These are phyloP conservation scores for Ibycter americanus DNA, from an alignment of 2,797 vertebrate genomes.

Conservation along the genomic window DNA sequence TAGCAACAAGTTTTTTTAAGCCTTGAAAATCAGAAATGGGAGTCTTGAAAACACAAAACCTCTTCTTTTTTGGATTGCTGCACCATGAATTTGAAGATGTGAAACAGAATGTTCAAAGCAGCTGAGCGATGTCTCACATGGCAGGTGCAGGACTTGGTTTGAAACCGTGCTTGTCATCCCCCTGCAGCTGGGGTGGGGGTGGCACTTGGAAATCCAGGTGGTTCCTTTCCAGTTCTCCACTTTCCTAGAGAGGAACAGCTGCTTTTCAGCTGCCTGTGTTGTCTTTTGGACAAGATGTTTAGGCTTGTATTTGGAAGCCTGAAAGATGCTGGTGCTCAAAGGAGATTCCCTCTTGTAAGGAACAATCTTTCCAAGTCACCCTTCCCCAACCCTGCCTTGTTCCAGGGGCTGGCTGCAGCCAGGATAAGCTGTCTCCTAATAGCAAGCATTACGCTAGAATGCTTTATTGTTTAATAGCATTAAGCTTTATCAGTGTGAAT, in stretches of 20 bases:
- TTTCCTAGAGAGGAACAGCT: neutral
- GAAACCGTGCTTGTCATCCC: rapidly evolving
- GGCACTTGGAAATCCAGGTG: neutral
- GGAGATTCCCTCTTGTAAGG: neutral
- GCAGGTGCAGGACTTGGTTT: rapidly evolving
- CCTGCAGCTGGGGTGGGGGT: neutral
- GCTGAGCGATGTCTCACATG: rapidly evolving
- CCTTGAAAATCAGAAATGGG: neutral
- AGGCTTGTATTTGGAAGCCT: neutral
- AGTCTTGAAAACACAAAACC: neutral
- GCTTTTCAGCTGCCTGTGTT: neutral
- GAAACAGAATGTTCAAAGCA: neutral
- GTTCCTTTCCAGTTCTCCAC: neutral
- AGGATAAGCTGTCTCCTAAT: neutral
- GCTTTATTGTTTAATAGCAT: slow-evolving; percentile 1
- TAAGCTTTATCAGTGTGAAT: neutral
- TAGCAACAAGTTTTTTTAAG: neutral
- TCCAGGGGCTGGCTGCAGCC: neutral
- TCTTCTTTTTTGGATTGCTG: neutral
- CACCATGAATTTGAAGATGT: neutral
- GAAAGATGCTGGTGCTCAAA: neutral
- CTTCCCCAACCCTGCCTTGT: rapidly evolving
- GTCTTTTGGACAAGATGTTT: neutral
- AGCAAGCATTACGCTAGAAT: neutral
- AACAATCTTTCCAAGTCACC: neutral